A percentile compares a stretch with the other conserved stretches of the same genome.
Conservation (phyloP, 2,797 vertebrate genomes). For the Lindbergichthys nudifrons region DNA sequence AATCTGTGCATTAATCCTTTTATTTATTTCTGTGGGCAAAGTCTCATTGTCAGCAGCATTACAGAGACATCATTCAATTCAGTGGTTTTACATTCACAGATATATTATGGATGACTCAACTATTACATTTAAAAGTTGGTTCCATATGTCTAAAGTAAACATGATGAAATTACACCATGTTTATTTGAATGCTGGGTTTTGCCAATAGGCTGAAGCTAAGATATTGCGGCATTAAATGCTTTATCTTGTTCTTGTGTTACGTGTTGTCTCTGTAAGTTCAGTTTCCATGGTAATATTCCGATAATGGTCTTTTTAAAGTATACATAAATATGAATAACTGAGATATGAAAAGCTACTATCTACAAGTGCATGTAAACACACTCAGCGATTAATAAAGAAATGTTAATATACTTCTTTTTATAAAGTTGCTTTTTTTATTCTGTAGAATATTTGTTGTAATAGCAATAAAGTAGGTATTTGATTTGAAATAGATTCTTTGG, state of each 20-base stretch:
- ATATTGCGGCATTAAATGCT: conserved; percentile 4
- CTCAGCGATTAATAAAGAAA: conserved; percentile 7
- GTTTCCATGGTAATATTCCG: conserved; percentile 34
- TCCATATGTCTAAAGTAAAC: conserved; percentile 19
- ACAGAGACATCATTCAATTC: conserved; percentile 48
- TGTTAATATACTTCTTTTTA: neutral
- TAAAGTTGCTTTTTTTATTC: conserved; percentile 3
- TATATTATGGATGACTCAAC: conserved; percentile 28
- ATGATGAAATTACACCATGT: conserved; percentile 26
- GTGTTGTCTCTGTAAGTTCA: neutral
- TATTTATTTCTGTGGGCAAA: conserved; percentile 59
- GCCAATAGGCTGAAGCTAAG: conserved; percentile 5
- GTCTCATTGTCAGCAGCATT: conserved; percentile 65
- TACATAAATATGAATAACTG: conserved; percentile 12
- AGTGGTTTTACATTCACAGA: conserved; percentile 45
- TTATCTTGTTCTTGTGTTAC: conserved; percentile 9
- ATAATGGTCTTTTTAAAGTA: conserved; percentile 3
- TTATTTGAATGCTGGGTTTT: conserved; percentile 29
- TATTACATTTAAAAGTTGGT: conserved; percentile 43
- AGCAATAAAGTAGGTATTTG: conserved; percentile 54
- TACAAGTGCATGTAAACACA: neutral
- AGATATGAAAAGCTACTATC: conserved; percentile 1
- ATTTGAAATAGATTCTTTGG: conserved; percentile 65
- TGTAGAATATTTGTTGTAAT: conserved; percentile 37
- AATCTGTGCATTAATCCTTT: conserved; percentile 59